Conservation (phyloP, 2,888 invertebrate species). For the Teleogryllus oceanicus region DNA sequence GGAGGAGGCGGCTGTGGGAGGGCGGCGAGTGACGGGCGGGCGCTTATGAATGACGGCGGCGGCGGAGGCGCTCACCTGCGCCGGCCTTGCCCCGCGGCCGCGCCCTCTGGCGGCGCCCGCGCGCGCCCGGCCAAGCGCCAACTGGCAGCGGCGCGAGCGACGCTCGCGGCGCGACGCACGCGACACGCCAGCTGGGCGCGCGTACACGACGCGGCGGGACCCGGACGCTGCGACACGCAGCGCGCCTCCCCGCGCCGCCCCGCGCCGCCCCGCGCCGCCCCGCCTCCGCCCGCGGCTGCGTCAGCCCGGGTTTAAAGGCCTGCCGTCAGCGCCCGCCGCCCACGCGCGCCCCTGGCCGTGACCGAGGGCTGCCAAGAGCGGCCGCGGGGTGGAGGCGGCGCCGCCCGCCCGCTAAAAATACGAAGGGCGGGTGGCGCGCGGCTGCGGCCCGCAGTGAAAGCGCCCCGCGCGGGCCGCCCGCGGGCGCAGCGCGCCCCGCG, state of each 20-base stretch:
- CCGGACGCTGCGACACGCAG: no score
- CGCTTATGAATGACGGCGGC: neutral
- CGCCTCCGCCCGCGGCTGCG: slow-evolving; percentile 4
- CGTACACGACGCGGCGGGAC: no score
- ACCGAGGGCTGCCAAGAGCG: neutral
- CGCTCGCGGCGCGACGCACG: neutral
- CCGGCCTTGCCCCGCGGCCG: neutral
- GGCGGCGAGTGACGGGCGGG: no score
- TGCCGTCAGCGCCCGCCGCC: slow-evolving; percentile 12
- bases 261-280: neutral
- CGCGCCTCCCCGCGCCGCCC: neutral
- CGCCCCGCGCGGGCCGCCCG: neutral
- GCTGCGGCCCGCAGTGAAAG: neutral
- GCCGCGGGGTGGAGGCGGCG: neutral
- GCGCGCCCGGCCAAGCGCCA: neutral
- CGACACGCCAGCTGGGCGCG: no score
- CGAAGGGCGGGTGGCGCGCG: neutral
- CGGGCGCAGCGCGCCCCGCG: neutral
- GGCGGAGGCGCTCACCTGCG: neutral
- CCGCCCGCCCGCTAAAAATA: neutral
- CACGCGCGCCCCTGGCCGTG: slow-evolving; percentile 12
- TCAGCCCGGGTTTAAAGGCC: slow-evolving; percentile 27
- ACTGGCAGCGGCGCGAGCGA: neutral
- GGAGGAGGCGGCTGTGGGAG: no score
- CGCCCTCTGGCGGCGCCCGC: neutral